A percentile compares a stretch with the other conserved stretches of the same genome.
These are phyloP conservation scores for Caerostris extrusa DNA, from an alignment of 1,140 invertebrate genomes.

Conservation along the genomic window DNA sequence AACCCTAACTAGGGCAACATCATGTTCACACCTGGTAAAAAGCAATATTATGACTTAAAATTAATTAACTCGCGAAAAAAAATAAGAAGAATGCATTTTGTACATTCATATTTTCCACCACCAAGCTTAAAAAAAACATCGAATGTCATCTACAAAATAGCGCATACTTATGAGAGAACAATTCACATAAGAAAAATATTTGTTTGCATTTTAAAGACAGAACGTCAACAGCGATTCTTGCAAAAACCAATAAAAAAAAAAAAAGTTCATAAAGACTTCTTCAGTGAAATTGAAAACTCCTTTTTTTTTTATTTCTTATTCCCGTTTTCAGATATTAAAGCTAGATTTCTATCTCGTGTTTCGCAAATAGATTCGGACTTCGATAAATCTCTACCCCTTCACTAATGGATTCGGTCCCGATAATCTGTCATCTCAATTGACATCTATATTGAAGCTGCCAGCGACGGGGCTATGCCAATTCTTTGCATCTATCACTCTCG, in stretches of 20 bases:
- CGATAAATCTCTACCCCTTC: constrained; percentile 7
- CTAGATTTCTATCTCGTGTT: neutral
- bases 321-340: constrained; percentile 34
- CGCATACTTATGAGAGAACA: too few relatives aligned
- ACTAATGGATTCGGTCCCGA: constrained; percentile 48
- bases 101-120: too few relatives aligned
- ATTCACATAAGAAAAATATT: neutral
- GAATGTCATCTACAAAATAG: too few relatives aligned
- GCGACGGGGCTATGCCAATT: neutral
- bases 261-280: neutral
- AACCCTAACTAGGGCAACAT: too few relatives aligned
- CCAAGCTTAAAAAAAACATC: too few relatives aligned
- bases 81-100: too few relatives aligned
- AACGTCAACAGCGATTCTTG: neutral
- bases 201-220: neutral
- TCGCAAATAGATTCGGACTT: constrained; percentile 5
- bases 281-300: neutral
- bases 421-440: constrained; percentile 47
- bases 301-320: neutral
- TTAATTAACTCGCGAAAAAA: too few relatives aligned
- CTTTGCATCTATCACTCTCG: neutral
- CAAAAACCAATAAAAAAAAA: neutral
- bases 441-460: constrained; percentile 57
- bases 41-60: too few relatives aligned
- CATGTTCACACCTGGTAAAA: too few relatives aligned